phyloP scores from a whole-genome alignment of 2,888 invertebrate genomes.

The Acanthosepion esculentum region DNA sequence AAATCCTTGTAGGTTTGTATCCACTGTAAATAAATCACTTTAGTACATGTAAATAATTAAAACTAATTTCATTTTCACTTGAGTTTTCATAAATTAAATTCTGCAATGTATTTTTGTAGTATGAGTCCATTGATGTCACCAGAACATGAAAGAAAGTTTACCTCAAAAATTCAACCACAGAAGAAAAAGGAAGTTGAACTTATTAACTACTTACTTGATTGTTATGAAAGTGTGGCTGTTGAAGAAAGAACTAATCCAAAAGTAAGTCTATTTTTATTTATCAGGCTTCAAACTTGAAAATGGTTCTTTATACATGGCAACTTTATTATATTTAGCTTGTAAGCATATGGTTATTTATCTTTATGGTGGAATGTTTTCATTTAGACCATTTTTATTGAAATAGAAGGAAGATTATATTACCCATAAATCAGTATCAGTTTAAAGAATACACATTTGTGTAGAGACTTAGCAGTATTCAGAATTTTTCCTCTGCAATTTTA shows the following conservation, averaged over 20 bases:
- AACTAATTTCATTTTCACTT: not conserved
- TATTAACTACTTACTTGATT: slow-evolving; percentile 79
- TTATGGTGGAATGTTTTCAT: not conserved
- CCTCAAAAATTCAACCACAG: slow-evolving; percentile 61
- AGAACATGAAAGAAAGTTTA: slow-evolving; percentile 64
- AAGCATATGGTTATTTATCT: not conserved
- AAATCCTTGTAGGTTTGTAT: slow-evolving; percentile 60
- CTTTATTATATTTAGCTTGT: not conserved
- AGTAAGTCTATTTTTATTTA: slow-evolving; percentile 68
- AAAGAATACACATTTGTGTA: not conserved
- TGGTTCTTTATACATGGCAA: not conserved
- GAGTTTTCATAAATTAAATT: not conserved
- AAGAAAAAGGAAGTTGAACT: slow-evolving; percentile 69
- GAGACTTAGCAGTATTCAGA: not conserved
- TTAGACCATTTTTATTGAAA: not conserved
- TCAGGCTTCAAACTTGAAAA: not conserved
- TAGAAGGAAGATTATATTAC: not conserved
- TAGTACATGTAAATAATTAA: too few relatives aligned
- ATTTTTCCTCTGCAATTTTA: not conserved
- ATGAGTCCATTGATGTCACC: slow-evolving; percentile 60
- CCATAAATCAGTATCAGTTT: not conserved
- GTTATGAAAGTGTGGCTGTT: slow-evolving; percentile 82
- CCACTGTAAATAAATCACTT: not conserved
- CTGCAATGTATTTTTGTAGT: slow-evolving; percentile 51
- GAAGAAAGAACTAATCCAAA: slow-evolving; percentile 87